These are phyloP conservation scores for Cheilosia variabilis DNA, from an alignment of 2,888 invertebrate species.

Conservation along the genomic window DNA sequence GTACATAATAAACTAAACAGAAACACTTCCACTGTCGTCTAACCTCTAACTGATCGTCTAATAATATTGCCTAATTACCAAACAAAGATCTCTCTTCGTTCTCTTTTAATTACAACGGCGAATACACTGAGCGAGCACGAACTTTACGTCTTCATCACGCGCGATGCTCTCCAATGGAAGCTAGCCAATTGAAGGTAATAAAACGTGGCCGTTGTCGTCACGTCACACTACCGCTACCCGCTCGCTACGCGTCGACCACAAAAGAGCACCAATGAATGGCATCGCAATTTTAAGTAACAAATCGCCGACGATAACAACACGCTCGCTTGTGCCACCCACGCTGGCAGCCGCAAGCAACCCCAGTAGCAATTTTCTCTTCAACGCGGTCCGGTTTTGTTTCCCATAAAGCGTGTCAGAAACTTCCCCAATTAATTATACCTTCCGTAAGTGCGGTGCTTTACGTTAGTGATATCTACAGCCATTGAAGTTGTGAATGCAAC, in stretches of 20 bases:
- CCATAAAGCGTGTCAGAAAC: neutral
- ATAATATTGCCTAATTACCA: conserved; percentile 18
- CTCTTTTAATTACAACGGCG: conserved; percentile 44
- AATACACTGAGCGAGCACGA: conserved; percentile 6
- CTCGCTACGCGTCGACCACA: conserved; percentile 27
- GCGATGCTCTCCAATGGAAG: conserved; percentile 43
- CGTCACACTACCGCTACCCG: neutral
- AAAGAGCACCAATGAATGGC: conserved; percentile 33
- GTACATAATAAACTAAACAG: neutral
- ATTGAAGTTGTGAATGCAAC: conserved; percentile 6
- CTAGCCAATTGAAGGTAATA: conserved; percentile 64
- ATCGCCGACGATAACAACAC: conserved; percentile 39
- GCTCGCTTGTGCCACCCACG: conserved; percentile 47
- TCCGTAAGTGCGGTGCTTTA: neutral
- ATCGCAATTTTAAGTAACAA: conserved; percentile 57
- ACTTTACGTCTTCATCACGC: conserved; percentile 51
- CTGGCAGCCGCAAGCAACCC: neutral
- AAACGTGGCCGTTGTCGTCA: conserved; percentile 51
- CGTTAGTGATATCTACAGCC: neutral
- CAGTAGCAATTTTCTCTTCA: conserved; percentile 24
- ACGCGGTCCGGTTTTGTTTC: conserved; percentile 9
- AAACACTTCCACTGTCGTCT: neutral
- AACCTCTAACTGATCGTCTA: too few relatives aligned
- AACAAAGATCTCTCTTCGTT: conserved; percentile 24
- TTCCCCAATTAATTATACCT: conserved; percentile 2